Evolutionary conservation across 2,113 vertebrate species (phyloP).

Genomic region (Sula dactylatra): DNA sequence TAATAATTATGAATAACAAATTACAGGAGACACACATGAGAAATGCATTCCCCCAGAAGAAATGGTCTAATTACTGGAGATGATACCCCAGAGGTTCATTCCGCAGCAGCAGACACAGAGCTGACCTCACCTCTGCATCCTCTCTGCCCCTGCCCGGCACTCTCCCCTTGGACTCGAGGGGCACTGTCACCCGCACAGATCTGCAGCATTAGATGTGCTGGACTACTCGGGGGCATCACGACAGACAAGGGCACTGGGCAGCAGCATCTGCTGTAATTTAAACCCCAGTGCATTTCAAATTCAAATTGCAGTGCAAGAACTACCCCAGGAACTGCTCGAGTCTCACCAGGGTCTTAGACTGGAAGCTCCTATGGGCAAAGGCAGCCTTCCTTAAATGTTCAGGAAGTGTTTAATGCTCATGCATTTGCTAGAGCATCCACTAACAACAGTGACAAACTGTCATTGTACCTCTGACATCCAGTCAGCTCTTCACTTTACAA

Average conservation of each 20-base stretch:
- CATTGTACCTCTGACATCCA: background rate
- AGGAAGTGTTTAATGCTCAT: background rate
- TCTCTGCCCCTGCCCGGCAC: background rate
- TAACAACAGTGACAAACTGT: background rate
- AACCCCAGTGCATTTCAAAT: background rate
- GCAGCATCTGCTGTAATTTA: background rate
- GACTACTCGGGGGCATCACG: rapidly evolving
- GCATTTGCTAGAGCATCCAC: background rate
- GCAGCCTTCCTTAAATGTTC: background rate
- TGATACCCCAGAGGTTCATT: background rate
- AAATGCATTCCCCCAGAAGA: background rate
- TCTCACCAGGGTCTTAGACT: background rate
- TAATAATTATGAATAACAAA: background rate
- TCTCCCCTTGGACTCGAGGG: background rate
- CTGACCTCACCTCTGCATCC: background rate
- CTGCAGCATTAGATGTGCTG: background rate
- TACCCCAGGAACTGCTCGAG: background rate
- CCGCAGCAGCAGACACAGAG: background rate
- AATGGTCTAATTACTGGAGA: background rate
- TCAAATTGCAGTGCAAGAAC: background rate
- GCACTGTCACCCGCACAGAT: background rate
- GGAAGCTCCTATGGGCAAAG: background rate
- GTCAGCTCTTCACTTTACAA: background rate
- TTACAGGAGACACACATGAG: background rate
- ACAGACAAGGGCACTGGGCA: background rate